phyloP scores from a whole-genome alignment of 2,113 vertebrate species.

The Glareola pratincola region DNA sequence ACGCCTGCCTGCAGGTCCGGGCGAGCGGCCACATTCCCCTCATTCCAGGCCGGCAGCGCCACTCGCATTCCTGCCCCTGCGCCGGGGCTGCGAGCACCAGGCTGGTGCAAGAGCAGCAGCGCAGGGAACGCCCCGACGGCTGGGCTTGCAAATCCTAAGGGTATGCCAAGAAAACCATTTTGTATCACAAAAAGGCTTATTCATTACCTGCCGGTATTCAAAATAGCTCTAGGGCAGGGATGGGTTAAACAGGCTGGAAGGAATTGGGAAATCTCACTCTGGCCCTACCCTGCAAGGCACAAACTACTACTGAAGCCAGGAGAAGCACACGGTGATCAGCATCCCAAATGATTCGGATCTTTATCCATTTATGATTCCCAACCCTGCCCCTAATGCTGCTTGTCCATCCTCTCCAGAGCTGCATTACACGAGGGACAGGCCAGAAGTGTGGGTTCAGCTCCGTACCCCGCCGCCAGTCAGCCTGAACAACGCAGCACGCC shows the following conservation, averaged over 20 bases:
- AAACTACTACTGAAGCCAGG: neutral
- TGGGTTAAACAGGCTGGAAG: neutral
- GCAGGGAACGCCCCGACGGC: neutral
- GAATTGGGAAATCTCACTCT: neutral
- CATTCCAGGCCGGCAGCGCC: neutral
- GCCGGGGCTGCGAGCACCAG: neutral
- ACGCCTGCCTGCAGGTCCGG: conserved; percentile 5
- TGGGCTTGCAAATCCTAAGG: neutral
- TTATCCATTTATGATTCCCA: neutral
- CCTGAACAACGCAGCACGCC: neutral
- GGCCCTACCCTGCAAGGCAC: neutral
- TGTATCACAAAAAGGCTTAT: conserved; percentile 25
- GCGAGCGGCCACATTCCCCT: conserved; percentile 29
- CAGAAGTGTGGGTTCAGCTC: neutral
- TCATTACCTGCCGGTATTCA: conserved; percentile 3
- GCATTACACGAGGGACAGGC: neutral
- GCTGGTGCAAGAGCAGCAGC: neutral
- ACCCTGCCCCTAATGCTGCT: neutral
- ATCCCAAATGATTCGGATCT: neutral
- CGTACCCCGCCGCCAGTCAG: neutral
- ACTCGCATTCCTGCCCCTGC: neutral
- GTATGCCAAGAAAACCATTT: neutral
- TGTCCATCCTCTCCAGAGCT: neutral
- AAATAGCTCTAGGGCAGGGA: neutral
- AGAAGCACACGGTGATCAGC: neutral